Evolutionary conservation across 2,797 vertebrate genomes (phyloP), one percentile per base, ranked within the genome.

Genomic region (Knipowitschia caucasica): DNA sequence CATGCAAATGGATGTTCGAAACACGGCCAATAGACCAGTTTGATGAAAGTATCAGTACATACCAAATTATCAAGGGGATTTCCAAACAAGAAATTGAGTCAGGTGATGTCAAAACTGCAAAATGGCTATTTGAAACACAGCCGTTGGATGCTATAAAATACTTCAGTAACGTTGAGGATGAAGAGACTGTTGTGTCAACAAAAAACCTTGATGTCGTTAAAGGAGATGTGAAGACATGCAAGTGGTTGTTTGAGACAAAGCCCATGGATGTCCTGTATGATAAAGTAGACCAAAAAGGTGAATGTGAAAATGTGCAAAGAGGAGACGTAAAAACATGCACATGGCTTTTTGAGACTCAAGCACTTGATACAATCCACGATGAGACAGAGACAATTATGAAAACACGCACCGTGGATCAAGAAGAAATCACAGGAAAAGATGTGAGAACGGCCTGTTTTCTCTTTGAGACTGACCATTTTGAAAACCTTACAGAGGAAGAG

Each of bases 121-220:
- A 95, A 73, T 96, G 95, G 95, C 79, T 98, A 50, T 98, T 98
- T 91, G 95, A 98, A 90, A 98, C 94, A 2, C 94, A 96, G 65
- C 92, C 94, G 67, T 89, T 98, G 44, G 94, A 98, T 75, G 89
- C 90, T 10, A 95, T 98, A 51, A 95, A 94, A 78, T 91, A 92
- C 75, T 93, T 93, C 59, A 94, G 88, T 51, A 90, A 92, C 34
- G 71, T 84, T 20, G 93, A 94, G 68, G 93, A 94, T 66, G 90
- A 89, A 60, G 92, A 93, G 76, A 77, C 26, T 40, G 65, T 77
- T 50, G 66, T 1, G 12, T 61, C 57, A 40, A 84, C 64, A 42
- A 61, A 83, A 52, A 78, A 43, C 42, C 38, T 47, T 21, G 92
- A 95, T 12, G 71, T 89, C 47, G 62, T 94, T 56, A 95, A 92